Percentiles rank a stretch among this genome's conserved stretches.
These are phyloP conservation scores for Sialis lutaria DNA, from an alignment of 2,888 invertebrate species.

Conservation along the genomic window DNA sequence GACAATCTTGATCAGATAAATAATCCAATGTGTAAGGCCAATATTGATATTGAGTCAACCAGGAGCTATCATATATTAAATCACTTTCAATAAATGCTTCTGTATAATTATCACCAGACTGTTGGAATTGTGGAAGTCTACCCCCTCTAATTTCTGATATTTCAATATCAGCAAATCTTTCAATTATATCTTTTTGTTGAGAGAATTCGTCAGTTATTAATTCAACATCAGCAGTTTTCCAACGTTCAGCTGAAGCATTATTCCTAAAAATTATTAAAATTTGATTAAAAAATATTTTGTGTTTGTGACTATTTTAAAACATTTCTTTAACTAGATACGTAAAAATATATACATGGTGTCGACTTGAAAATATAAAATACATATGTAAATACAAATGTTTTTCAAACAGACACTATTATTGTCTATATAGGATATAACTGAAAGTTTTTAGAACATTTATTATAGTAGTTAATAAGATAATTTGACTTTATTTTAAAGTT, in stretches of 20 bases:
- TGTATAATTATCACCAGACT: constrained; percentile 33
- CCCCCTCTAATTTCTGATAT: constrained; percentile 25
- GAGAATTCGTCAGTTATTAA: constrained; percentile 36
- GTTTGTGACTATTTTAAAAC: too few relatives aligned
- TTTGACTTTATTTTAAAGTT: too few relatives aligned
- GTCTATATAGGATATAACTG: too few relatives aligned
- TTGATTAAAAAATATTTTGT: too few relatives aligned
- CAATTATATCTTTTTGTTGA: constrained; percentile 34
- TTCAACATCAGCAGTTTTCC: constrained; percentile 33
- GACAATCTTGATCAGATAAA: constrained; percentile 31
- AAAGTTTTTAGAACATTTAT: too few relatives aligned
- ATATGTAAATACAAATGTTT: too few relatives aligned
- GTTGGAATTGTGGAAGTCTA: constrained; percentile 36
- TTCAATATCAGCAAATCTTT: constrained; percentile 35
- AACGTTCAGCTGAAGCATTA: constrained; percentile 24
- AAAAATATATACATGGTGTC: too few relatives aligned
- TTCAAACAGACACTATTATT: too few relatives aligned
- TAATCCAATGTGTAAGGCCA: constrained; percentile 49
- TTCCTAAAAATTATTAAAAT: not conserved
- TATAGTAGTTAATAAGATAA: too few relatives aligned
- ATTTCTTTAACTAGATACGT: too few relatives aligned
- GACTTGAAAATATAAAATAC: too few relatives aligned
- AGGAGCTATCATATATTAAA: constrained; percentile 36
- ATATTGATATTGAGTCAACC: constrained; percentile 30
- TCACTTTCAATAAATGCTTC: constrained; percentile 25